These are phyloP conservation scores for Actinostola sp. DNA, from an alignment of 92 coral and sea anemone genomes.

Conservation along the genomic window DNA sequence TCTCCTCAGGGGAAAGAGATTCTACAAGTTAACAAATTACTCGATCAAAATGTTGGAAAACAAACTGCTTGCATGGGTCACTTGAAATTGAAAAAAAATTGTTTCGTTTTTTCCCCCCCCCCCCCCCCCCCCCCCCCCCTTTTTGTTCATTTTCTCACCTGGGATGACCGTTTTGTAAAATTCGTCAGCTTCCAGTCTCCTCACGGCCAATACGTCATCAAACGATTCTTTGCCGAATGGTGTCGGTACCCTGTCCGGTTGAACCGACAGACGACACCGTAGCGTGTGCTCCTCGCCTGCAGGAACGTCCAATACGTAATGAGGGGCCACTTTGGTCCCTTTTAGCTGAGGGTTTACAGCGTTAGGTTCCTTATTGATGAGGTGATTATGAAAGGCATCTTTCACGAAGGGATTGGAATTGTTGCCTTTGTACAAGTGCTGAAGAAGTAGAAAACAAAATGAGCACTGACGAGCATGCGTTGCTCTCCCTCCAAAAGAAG, in stretches of 20 bases:
- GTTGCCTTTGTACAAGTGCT: constrained; percentile 60
- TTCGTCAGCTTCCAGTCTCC: constrained; percentile 63
- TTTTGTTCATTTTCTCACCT: constrained; percentile 33
- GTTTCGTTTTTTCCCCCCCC: no score
- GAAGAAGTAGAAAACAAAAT: not conserved
- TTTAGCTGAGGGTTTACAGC: constrained; percentile 67
- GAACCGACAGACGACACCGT: constrained; percentile 66
- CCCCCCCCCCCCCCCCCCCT: no score
- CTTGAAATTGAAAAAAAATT: no score
- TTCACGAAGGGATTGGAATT: constrained; percentile 58
- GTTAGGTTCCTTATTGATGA: constrained; percentile 62
- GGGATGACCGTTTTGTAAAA: constrained; percentile 72
- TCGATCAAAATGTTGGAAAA: not conserved
- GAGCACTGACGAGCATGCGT: no score
- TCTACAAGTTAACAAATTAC: constrained; percentile 12
- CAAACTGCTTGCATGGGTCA: no score
- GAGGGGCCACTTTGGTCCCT: constrained; percentile 82
- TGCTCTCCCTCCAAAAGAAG: no score
- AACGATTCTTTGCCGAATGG: constrained; percentile 73
- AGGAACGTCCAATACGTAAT: constrained; percentile 64
- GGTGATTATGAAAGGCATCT: constrained; percentile 78
- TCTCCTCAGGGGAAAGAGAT: constrained; percentile 70
- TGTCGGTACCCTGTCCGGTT: constrained; percentile 50
- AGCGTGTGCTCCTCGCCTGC: constrained; percentile 61
- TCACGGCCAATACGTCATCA: constrained; percentile 50